Conservation (phyloP, 2,797 vertebrate species). For the Manis javanica region DNA sequence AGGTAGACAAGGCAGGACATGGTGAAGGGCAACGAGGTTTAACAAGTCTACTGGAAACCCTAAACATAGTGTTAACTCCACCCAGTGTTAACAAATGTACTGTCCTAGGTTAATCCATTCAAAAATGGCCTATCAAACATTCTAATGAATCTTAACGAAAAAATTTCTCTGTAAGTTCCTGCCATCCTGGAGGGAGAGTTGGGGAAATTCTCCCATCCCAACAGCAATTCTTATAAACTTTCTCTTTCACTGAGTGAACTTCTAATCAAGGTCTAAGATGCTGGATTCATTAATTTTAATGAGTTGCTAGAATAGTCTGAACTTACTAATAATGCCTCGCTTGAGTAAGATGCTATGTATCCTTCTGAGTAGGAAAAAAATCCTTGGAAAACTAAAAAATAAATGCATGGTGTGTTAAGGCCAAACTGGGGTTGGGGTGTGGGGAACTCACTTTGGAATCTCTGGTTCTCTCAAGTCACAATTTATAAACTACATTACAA, state of each 20-base stretch:
- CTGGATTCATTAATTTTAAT: conserved; percentile 73
- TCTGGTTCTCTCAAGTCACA: conserved; percentile 61
- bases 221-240: conserved; percentile 17
- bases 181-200: background rate
- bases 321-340: conserved; percentile 56
- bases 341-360: background rate
- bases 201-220: background rate
- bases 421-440: background rate
- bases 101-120: background rate
- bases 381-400: background rate
- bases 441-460: background rate
- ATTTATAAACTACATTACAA: conserved; percentile 68
- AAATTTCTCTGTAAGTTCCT: background rate
- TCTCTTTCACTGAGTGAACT: background rate
- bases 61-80: background rate
- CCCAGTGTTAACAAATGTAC: background rate
- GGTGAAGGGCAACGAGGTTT: background rate
- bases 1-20: background rate
- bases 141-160: background rate
- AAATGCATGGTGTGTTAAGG: background rate
- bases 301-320: background rate
- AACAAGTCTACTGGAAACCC: background rate
- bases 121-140: background rate
- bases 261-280: conserved; percentile 48
- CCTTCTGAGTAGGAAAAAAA: background rate